Evolutionary conservation across 1,140 invertebrate genomes (phyloP).

Genomic region (Thaumetopoea pityocampa): DNA sequence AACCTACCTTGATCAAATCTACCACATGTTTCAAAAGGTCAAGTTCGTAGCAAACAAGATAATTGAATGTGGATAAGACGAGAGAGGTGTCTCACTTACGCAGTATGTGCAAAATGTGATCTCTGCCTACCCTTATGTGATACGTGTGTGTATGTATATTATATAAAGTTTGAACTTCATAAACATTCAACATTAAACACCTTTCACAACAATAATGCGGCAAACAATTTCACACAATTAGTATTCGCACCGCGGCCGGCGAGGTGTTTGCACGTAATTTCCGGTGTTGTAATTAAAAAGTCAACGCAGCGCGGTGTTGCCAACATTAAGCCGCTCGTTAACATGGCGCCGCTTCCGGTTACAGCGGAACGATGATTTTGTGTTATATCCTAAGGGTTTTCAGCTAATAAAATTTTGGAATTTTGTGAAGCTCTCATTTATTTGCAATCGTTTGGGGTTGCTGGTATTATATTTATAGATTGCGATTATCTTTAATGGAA

Average conservation of each 20-base stretch:
- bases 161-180: neutral
- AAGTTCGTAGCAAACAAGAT: too few species aligned
- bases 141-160: neutral
- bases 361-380: slow-evolving; percentile 13
- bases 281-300: slow-evolving; percentile 38
- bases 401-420: slow-evolving; percentile 5
- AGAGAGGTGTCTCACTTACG: too few species aligned
- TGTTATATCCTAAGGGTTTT: slow-evolving; percentile 11
- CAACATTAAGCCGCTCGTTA: slow-evolving; percentile 41
- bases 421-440: slow-evolving; percentile 1
- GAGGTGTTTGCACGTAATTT: slow-evolving; percentile 37
- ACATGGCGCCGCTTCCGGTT: slow-evolving; percentile 22
- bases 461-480: too few species aligned
- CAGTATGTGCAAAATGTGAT: too few species aligned
- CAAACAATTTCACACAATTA: slow-evolving; percentile 18
- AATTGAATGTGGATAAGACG: too few species aligned
- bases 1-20: too few species aligned
- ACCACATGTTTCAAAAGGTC: too few species aligned
- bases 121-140: too few species aligned
- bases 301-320: slow-evolving; percentile 30
- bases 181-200: neutral
- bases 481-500: too few species aligned
- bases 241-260: slow-evolving; percentile 23
- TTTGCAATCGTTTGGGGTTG: too few species aligned
- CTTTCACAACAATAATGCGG: slow-evolving; percentile 1